Evolutionary conservation across 2,113 vertebrate genomes (phyloP).

Genomic region (Trochalopteron elliotii): DNA sequence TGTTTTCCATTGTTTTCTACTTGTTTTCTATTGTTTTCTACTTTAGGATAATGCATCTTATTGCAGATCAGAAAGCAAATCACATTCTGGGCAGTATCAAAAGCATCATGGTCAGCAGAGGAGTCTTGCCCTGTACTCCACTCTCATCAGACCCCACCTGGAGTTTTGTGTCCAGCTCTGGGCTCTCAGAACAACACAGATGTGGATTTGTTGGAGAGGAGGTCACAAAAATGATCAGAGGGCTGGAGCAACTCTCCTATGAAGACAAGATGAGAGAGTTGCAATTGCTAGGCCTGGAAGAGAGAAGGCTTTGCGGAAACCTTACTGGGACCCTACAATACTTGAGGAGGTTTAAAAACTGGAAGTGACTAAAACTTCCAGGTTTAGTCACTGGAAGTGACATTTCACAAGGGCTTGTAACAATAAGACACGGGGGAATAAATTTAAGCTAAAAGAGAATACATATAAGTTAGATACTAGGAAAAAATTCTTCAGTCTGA

Average conservation of each 20-base stretch:
- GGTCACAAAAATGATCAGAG: neutral
- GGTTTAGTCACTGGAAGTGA: neutral
- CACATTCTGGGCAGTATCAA: neutral
- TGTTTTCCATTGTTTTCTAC: neutral
- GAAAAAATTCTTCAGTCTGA: neutral
- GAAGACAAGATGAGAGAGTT: neutral
- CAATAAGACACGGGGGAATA: neutral
- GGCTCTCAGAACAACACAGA: neutral
- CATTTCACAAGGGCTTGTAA: neutral
- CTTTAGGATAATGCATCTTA: neutral
- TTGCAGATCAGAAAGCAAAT: neutral
- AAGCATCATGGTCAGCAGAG: neutral
- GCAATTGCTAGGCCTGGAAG: neutral
- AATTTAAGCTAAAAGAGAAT: neutral
- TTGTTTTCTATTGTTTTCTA: neutral
- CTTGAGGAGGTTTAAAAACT: neutral
- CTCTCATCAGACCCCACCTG: neutral
- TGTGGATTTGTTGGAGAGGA: neutral
- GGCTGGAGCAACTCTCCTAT: neutral
- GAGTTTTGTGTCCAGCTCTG: neutral
- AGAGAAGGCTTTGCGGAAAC: neutral
- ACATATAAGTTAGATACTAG: neutral
- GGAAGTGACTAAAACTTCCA: too few species aligned
- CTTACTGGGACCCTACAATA: neutral
- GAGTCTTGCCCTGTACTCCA: neutral